A percentile compares a stretch with the other conserved stretches of the same genome.
Evolutionary conservation across 2,113 vertebrate species (phyloP).

Genomic region (Nematolebias whitei): DNA sequence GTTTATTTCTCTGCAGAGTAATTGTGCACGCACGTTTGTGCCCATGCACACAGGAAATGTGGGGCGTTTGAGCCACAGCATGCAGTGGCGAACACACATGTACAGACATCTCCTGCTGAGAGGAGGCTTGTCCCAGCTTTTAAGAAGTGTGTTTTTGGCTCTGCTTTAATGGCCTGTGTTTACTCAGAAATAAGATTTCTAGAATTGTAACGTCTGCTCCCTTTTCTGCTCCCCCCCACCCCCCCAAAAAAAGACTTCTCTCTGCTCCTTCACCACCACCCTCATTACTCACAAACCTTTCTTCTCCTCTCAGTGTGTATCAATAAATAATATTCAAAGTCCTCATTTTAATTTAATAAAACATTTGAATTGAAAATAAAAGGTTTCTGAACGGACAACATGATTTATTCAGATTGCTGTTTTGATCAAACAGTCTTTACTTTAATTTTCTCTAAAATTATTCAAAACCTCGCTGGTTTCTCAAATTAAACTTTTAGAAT

Average conservation of each 20-base stretch:
- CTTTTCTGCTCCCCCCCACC: constrained; percentile 23
- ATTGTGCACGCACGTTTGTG: constrained; percentile 69
- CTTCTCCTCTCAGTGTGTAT: background rate
- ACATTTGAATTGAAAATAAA: no score
- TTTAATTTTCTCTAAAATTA: no score
- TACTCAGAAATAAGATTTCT: constrained; percentile 66
- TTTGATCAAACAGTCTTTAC: no score
- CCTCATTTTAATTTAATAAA: no score
- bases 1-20: constrained; percentile 65
- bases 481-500: no score
- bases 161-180: constrained; percentile 64
- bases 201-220: constrained; percentile 70
- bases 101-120: constrained; percentile 61
- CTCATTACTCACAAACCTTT: constrained; percentile 2
- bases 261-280: background rate
- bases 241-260: constrained; percentile 36
- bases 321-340: background rate
- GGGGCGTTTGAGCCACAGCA: constrained; percentile 36
- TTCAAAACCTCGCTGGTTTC: no score
- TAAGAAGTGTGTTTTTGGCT: constrained; percentile 70
- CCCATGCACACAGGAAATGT: constrained; percentile 57
- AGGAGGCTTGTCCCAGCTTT: constrained; percentile 56
- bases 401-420: no score
- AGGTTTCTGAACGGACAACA: no score
- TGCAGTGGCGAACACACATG: constrained; percentile 26